phyloP scores from a whole-genome alignment of 2,888 invertebrate genomes.

The Phortica okadai region DNA sequence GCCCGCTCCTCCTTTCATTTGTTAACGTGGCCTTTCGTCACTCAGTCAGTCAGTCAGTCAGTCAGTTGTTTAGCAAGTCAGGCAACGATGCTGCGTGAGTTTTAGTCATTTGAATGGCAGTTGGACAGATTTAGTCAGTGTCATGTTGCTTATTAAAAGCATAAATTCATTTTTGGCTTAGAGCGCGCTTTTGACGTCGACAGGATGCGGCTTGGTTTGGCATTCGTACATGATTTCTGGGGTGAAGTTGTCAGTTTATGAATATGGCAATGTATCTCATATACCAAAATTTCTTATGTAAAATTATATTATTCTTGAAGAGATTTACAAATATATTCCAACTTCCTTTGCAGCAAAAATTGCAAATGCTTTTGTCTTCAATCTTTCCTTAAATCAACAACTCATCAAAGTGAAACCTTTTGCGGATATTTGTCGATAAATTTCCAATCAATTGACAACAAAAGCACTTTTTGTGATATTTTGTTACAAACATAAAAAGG shows the following conservation, averaged over 20 bases:
- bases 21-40: conserved; percentile 40
- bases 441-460: conserved; percentile 64
- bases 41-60: conserved; percentile 1
- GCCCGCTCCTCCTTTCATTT: background rate
- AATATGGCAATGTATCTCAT: no score
- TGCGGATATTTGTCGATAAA: conserved; percentile 49
- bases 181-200: background rate
- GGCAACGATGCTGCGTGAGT: conserved; percentile 35
- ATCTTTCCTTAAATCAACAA: conserved; percentile 8
- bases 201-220: background rate
- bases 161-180: conserved; percentile 57
- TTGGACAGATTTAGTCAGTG: conserved; percentile 57
- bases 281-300: no score
- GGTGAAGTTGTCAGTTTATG: background rate
- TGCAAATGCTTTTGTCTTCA: background rate
- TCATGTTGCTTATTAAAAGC: conserved; percentile 71
- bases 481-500: background rate
- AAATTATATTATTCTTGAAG: background rate
- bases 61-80: background rate
- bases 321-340: background rate
- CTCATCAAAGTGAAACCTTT: conserved; percentile 31
- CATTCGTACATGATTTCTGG: background rate
- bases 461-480: conserved; percentile 34
- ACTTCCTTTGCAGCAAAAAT: background rate
- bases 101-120: conserved; percentile 65